phyloP scores from a whole-genome alignment of 2,797 vertebrate species.

The Hemitrygon akajei region DNA sequence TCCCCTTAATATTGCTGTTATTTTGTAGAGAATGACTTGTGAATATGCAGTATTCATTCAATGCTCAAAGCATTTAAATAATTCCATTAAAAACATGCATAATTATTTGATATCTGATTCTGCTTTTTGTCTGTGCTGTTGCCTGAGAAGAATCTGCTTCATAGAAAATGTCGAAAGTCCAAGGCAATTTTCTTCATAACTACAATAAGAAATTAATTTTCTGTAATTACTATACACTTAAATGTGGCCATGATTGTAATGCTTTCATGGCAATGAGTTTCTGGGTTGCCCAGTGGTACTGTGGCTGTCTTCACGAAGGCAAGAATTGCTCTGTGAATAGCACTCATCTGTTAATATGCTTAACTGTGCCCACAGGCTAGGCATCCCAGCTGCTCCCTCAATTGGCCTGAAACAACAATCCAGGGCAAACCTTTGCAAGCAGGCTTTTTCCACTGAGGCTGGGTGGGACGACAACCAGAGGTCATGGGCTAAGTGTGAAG shows the following conservation, averaged over 20 bases:
- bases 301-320: too few relatives aligned
- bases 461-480: too few relatives aligned
- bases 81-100: neutral
- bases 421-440: too few relatives aligned
- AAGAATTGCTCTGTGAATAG: too few relatives aligned
- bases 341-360: too few relatives aligned
- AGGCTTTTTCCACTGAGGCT: too few relatives aligned
- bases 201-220: neutral
- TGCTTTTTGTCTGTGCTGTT: neutral
- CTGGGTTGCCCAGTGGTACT: too few relatives aligned
- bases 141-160: neutral
- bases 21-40: neutral
- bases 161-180: neutral
- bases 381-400: too few relatives aligned
- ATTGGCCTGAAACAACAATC: too few relatives aligned
- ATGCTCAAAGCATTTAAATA: neutral
- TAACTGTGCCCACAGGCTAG: too few relatives aligned
- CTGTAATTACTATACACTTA: neutral
- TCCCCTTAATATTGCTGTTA: neutral
- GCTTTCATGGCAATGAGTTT: too few relatives aligned
- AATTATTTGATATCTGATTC: conserved; percentile 1
- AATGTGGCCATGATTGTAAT: neutral
- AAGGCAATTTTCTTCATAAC: neutral
- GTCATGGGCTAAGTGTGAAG: too few relatives aligned
- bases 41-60: neutral